A percentile compares a stretch with the other conserved stretches of the same genome.
Evolutionary conservation across 2,797 vertebrate species (phyloP).

Genomic region (Chiloscyllium punctatum): DNA sequence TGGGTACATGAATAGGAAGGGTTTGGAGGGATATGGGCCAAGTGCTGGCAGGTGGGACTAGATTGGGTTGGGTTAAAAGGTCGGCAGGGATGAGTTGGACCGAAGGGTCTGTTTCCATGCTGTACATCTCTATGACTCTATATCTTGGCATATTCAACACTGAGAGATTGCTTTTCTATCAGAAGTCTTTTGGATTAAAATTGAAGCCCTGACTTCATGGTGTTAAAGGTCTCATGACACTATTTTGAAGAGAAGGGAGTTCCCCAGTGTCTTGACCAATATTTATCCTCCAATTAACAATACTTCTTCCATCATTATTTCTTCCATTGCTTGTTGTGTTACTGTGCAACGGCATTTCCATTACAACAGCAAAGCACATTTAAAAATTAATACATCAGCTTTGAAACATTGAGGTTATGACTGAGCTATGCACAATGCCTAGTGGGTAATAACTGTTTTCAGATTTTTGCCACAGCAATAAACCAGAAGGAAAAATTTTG

Average conservation of each 20-base stretch:
- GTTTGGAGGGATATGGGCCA: too few species aligned
- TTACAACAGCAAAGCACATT: neutral
- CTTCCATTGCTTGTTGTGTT: neutral
- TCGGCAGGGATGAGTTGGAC: too few species aligned
- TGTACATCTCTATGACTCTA: too few species aligned
- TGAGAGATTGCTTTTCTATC: neutral
- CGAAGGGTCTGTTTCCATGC: too few species aligned
- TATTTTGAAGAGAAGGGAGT: neutral
- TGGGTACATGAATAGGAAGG: too few species aligned
- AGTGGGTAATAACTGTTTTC: neutral
- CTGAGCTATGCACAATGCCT: neutral
- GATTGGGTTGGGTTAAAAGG: too few species aligned
- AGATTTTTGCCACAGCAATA: neutral
- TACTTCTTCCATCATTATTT: neutral
- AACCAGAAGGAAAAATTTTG: neutral
- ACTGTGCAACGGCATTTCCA: neutral
- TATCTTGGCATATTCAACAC: neutral
- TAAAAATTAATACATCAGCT: neutral
- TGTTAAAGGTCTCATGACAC: neutral
- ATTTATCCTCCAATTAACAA: neutral
- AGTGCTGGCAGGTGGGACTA: too few species aligned
- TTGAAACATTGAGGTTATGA: neutral
- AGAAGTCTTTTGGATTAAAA: neutral
- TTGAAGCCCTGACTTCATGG: neutral
- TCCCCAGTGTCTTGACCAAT: neutral